A percentile compares a stretch with the other conserved stretches of the same genome.
phyloP scores from a whole-genome alignment of 1,140 invertebrate species.

The Globodera rostochiensis region DNA sequence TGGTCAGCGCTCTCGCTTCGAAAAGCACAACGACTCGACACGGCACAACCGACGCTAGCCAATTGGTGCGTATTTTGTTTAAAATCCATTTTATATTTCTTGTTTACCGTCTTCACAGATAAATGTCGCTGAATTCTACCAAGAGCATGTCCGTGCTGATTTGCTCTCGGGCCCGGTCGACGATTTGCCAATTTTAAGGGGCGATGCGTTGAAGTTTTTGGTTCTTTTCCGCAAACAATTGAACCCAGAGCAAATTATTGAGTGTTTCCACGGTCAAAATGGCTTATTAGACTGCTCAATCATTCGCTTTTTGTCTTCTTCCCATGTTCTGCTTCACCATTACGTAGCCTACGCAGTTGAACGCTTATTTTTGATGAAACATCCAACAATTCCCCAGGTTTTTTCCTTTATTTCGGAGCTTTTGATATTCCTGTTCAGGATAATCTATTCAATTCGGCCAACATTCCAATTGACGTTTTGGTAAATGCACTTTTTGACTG shows the following conservation, averaged over 20 bases:
- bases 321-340: slow-evolving; percentile 82
- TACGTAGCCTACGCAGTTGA: slow-evolving; percentile 90
- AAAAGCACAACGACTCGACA: slow-evolving; percentile 82
- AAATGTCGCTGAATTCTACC: slow-evolving; percentile 79
- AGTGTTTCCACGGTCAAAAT: slow-evolving; percentile 65
- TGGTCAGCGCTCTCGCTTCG: slow-evolving; percentile 88
- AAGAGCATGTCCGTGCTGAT: slow-evolving; percentile 81
- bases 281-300: slow-evolving; percentile 68
- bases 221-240: slow-evolving; percentile 89
- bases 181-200: slow-evolving; percentile 88
- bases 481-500: slow-evolving; percentile 47
- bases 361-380: slow-evolving; percentile 75
- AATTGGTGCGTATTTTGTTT: slow-evolving; percentile 43
- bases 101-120: slow-evolving; percentile 37
- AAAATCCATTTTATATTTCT: neutral
- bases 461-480: slow-evolving; percentile 32
- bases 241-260: slow-evolving; percentile 77
- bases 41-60: slow-evolving; percentile 42
- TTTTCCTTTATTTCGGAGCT: neutral
- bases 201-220: slow-evolving; percentile 86
- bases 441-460: slow-evolving; percentile 40
- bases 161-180: slow-evolving; percentile 78
- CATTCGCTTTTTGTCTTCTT: slow-evolving; percentile 76
- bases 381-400: slow-evolving; percentile 22
- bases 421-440: slow-evolving; percentile 15